Evolutionary conservation across 2,797 vertebrate genomes (phyloP).

Genomic region (Varecia variegata): DNA sequence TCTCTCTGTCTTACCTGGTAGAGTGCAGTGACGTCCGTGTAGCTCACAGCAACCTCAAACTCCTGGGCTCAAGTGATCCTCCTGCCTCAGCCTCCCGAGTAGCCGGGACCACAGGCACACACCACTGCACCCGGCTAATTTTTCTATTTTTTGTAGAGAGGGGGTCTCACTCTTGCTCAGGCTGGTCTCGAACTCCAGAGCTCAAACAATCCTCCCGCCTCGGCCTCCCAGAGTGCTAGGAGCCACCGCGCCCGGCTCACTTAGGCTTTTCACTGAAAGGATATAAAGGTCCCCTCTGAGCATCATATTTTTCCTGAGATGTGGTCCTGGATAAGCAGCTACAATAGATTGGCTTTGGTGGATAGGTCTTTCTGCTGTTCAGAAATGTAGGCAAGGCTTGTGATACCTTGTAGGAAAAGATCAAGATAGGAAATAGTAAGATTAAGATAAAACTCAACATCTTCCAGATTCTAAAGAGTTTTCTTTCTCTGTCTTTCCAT

Average conservation of each 20-base stretch:
- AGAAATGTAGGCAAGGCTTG: background rate
- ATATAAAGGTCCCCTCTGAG: background rate
- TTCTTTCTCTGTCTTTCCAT: background rate
- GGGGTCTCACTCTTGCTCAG: too few relatives aligned
- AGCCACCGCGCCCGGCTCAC: too few relatives aligned
- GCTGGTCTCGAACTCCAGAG: too few relatives aligned
- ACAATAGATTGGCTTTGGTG: background rate
- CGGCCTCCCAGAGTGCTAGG: too few relatives aligned
- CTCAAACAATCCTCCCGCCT: too few relatives aligned
- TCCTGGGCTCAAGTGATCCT: too few relatives aligned
- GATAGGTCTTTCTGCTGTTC: background rate
- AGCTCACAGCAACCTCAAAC: too few relatives aligned
- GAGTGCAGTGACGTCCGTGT: fast-evolving
- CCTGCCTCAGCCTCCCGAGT: too few relatives aligned
- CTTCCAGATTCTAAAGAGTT: background rate
- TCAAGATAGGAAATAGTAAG: background rate
- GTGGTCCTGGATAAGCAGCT: background rate
- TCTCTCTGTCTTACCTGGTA: too few relatives aligned
- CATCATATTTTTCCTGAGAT: background rate
- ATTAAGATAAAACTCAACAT: background rate
- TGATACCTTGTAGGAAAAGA: background rate
- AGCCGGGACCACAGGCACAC: too few relatives aligned
- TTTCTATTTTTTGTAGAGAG: too few relatives aligned
- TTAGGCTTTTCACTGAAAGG: background rate
- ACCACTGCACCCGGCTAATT: too few relatives aligned